Evolutionary conservation across 2,888 invertebrate genomes (phyloP), one percentile per base, ranked within the genome.

Genomic region (Drosophila monieri): DNA sequence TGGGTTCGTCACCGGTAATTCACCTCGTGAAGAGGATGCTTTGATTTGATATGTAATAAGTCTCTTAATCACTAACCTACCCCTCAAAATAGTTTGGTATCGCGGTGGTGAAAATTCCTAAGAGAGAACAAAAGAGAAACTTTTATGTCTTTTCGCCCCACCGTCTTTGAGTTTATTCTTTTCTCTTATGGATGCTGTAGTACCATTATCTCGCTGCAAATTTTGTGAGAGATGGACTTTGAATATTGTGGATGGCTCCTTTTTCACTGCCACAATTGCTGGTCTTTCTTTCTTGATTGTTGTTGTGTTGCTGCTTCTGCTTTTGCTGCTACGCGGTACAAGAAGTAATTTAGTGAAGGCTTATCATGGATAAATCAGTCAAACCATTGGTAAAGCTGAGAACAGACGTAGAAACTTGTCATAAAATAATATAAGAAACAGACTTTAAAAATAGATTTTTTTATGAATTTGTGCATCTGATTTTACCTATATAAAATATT

Each of bases 331-430:
- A 47, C 53, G 35, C 35, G 18, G 65, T 80, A 75, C 84, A 81
- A 81, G 81, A 81, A 81, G 74, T 80, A 73, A 71, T 68, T 54
- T 74, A 67, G 68, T 55, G 76, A 76, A 51, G 62, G 72, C 78
- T 84, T 85, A 85, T 85, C 77, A 83, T 71, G 67, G 68, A 74
- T 56, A 74, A 77, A 80, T 85, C 83, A 85, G 85, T 84, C 83
- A 83, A 80, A 80, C 75, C 74, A 52, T 72, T 65, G 77, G 74
- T 74, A 80, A 77, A 60, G 75, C 66, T 66, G 72, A 60, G 68
- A 56, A 69, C 73, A 71, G 83, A 75, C 70, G 80, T 83, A 58
- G 46, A 53, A 60, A 57, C 46, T n/a, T 39, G 9, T 3, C 1
- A 35, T 18, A 30, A 39, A 57, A 46, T 1, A 44, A 6, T 15